phyloP scores from a whole-genome alignment of 2,888 invertebrate species.

The Pedicia rivosa region DNA sequence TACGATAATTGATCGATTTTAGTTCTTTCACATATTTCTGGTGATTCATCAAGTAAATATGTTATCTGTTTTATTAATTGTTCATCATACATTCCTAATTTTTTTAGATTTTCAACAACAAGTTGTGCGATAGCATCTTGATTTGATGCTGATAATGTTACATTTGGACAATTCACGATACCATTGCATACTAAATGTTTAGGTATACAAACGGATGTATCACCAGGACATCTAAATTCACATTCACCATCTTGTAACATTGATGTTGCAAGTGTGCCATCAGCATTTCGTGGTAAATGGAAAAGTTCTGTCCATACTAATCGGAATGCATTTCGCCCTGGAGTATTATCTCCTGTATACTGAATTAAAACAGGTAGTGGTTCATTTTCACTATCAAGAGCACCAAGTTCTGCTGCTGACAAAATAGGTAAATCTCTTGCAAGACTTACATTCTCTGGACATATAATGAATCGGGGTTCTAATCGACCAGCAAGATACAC shows the following conservation, averaged over 20 bases:
- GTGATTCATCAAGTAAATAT: constrained; percentile 56
- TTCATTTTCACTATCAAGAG: constrained; percentile 39
- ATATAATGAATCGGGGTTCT: constrained; percentile 64
- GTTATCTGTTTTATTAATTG: constrained; percentile 31
- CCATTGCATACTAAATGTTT: constrained; percentile 74
- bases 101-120: constrained; percentile 42
- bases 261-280: constrained; percentile 64
- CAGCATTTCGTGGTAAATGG: constrained; percentile 69
- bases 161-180: constrained; percentile 70
- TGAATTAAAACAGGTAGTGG: constrained; percentile 51
- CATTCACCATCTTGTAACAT: constrained; percentile 58
- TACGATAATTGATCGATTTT: constrained; percentile 32
- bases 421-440: constrained; percentile 66
- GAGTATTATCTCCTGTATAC: constrained; percentile 59
- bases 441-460: constrained; percentile 71
- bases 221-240: constrained; percentile 77
- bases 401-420: constrained; percentile 58
- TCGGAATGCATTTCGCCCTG: constrained; percentile 71
- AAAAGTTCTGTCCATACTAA: constrained; percentile 82
- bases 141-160: constrained; percentile 32
- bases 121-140: constrained; percentile 26
- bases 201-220: constrained; percentile 69
- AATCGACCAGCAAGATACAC: constrained; percentile 56
- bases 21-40: constrained; percentile 47
- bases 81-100: constrained; percentile 35